These are phyloP conservation scores for Hemistola chrysoprasaria DNA, from an alignment of 2,888 invertebrate species.

Conservation along the genomic window DNA sequence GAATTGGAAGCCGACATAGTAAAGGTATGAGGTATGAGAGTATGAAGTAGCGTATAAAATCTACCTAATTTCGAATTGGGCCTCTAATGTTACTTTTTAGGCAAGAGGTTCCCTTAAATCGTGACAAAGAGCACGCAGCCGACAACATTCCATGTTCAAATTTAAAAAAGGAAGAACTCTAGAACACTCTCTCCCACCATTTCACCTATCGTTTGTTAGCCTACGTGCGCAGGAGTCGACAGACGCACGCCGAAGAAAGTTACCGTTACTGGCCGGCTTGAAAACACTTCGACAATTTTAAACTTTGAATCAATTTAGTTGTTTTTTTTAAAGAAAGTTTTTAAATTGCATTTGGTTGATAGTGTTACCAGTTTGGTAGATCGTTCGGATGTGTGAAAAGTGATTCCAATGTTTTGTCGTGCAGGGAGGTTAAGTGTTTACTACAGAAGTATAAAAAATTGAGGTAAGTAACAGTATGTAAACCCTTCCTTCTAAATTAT, in stretches of 20 bases:
- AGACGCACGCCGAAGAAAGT: slow-evolving; percentile 55
- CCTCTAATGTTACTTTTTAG: too few relatives aligned
- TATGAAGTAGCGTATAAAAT: too few relatives aligned
- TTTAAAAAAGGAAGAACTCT: slow-evolving; percentile 28
- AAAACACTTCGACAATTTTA: slow-evolving; percentile 19
- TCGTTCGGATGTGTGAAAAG: background rate
- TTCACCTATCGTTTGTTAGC: slow-evolving; percentile 41
- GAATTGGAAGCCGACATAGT: too few relatives aligned
- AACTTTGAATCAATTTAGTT: slow-evolving; percentile 16
- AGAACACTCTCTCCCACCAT: slow-evolving; percentile 49
- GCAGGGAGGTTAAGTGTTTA: slow-evolving; percentile 33
- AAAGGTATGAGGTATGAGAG: too few relatives aligned
- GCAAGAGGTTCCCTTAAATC: background rate
- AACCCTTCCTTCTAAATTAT: too few relatives aligned
- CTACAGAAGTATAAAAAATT: slow-evolving; percentile 39
- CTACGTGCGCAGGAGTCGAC: slow-evolving; percentile 53
- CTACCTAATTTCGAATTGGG: too few relatives aligned
- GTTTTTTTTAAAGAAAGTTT: slow-evolving; percentile 11
- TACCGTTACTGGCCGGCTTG: slow-evolving; percentile 39
- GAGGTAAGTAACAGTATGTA: too few relatives aligned
- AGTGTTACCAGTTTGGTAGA: slow-evolving; percentile 4
- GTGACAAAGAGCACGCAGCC: slow-evolving; percentile 11
- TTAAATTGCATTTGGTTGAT: slow-evolving; percentile 4
- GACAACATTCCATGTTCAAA: slow-evolving; percentile 13
- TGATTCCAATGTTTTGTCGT: slow-evolving; percentile 25